Evolutionary conservation across 2,113 vertebrate species (phyloP).

Genomic region (Alethe diademata): DNA sequence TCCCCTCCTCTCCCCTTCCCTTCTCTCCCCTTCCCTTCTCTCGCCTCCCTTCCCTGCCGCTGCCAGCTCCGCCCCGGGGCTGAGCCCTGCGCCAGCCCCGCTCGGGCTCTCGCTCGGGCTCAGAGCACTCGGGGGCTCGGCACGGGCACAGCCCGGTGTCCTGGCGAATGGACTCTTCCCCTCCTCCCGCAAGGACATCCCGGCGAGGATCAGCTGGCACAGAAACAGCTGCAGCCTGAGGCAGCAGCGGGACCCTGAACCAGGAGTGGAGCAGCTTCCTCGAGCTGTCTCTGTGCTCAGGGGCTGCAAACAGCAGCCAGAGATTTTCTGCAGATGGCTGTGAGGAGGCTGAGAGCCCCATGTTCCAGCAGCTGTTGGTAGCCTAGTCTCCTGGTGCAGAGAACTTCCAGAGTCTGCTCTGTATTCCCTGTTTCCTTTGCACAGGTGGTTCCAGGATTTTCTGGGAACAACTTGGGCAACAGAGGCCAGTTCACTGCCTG

Average conservation of each 20-base stretch:
- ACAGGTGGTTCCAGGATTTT: not conserved
- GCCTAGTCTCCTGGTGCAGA: not conserved
- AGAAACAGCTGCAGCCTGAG: not conserved
- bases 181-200: not conserved
- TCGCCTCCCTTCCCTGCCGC: too few relatives aligned
- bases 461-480: not conserved
- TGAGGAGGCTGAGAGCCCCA: not conserved
- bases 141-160: not conserved
- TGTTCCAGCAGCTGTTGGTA: not conserved
- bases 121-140: too few relatives aligned
- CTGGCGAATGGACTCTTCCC: accelerated
- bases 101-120: too few relatives aligned
- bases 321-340: not conserved
- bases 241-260: not conserved
- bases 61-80: too few relatives aligned
- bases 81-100: too few relatives aligned
- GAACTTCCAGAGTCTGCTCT: not conserved
- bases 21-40: too few relatives aligned
- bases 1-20: too few relatives aligned
- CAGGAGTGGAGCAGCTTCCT: not conserved
- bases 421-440: not conserved
- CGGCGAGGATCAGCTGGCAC: too few relatives aligned
- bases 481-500: not conserved
- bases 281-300: not conserved
- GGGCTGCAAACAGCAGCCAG: not conserved